Evolutionary conservation across 2,113 vertebrate species (phyloP).

Genomic region (Sminthopsis crassicaudata): DNA sequence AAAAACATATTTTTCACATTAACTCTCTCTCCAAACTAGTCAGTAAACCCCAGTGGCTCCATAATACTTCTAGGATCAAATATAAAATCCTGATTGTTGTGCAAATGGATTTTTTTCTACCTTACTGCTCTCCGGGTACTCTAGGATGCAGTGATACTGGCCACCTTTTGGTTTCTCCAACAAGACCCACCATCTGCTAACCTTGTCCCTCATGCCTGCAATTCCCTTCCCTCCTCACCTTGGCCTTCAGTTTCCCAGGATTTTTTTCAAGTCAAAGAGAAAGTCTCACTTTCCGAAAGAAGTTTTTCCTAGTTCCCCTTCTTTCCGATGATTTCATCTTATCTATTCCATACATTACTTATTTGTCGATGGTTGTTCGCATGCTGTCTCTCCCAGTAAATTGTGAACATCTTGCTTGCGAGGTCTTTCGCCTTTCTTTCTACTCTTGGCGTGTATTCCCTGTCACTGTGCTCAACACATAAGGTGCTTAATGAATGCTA

Average conservation of each 20-base stretch:
- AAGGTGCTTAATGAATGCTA: neutral
- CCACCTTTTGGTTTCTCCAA: neutral
- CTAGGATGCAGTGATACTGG: neutral
- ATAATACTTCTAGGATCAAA: neutral
- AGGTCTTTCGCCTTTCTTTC: neutral
- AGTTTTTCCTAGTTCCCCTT: neutral
- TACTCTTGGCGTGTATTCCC: neutral
- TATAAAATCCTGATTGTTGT: neutral
- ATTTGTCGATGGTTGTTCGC: neutral
- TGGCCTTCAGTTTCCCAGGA: neutral
- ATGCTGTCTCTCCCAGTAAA: neutral
- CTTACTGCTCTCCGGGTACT: neutral
- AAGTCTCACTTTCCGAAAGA: neutral
- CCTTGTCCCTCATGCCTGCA: neutral
- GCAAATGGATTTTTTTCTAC: neutral
- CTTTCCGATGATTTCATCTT: neutral
- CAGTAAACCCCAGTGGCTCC: neutral
- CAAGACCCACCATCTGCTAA: neutral
- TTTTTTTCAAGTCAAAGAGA: neutral
- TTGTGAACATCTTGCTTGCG: neutral
- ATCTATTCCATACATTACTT: neutral
- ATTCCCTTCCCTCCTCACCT: neutral
- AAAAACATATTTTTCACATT: neutral
- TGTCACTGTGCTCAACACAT: neutral
- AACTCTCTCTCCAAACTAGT: neutral